Base-by-base conservation (phyloP, 2,888 invertebrate genomes). In the Limnephilus lunatus region DNA sequence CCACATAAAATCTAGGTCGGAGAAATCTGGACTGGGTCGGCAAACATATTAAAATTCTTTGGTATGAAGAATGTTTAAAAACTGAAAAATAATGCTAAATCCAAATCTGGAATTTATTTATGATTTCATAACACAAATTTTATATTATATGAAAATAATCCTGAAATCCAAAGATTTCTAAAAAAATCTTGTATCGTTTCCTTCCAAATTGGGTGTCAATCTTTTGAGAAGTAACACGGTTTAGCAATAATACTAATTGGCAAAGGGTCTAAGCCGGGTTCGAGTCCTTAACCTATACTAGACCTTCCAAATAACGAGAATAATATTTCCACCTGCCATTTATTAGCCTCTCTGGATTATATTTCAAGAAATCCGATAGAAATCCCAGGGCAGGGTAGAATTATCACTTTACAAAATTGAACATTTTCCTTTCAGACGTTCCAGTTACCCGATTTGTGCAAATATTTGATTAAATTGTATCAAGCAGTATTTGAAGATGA, bases 311-410 rank as follows among this genome's bases (percentile, higher is more conserved):
- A 86, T 86, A 86, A 86, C 44, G 14, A 25, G 30, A 86, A 48
- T 86, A 48, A 86, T 86, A 68, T 86, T 86, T 44, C n/a, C 30
- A 44, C 86, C n/a, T 35, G n/a, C 86, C 39, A 44, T 35, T 86
- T 86, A 86, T 86, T 44, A 86, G 86, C 31, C 86, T 30, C 86
- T 25, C 14, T 19, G 30, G 86, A 86, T 68, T 68, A 44, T 86
- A 86, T 86, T 86, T 86, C 39, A 44, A 44, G 44, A 86, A 86
- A 25, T 83, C n/a, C 85, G 44, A 85, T 39, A 15, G 85, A 85
- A 85, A 39, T 39, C 85, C 44, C 44, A 25, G n/a, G 12, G 85
- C 39, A 44, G 44, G 44, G 44, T 30, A 44, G 44, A 86, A 48
- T 86, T 86, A 48, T 44, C 44, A 86, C 86, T 44, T 39, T 39